Base-by-base conservation (phyloP, 1,140 invertebrate species). In the Aleiodes sp. region DNA sequence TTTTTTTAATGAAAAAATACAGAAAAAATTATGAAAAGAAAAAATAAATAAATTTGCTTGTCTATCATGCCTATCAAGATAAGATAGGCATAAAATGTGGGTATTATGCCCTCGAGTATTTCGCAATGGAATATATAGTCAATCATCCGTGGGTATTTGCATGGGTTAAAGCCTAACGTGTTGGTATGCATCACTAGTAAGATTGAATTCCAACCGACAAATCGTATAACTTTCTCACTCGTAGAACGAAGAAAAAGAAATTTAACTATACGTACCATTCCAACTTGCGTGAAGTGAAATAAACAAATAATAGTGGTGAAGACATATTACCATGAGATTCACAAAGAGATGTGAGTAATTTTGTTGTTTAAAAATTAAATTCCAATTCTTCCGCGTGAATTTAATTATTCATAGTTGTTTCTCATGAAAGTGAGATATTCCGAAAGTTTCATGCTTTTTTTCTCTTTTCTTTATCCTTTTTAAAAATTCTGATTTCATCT, bases 41-140 rank as follows among this genome's bases (percentile, higher is more conserved):
- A 24, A 10, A 52, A 52, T 52, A 12, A 43, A 43, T 6, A 52
- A 24, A 52, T 52, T 16, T 9, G 16, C 46, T 52, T 52, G 21
- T 52, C 46, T 52, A 52, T 26, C 46, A 52, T 12, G 16, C 21
- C n/a, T n/a, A 52, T 52, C 46, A 52, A n/a, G 1, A 19, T 2
- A 8, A 46, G 46, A 52, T 52, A 24, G 21, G 46, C 19, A 52
- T 52, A 24, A 52, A 52, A 52, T 52, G 21, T 52, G 16, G 21
- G 1, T 29, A 59, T 59, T 26, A 59, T 59, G 26, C 56, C 56
- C 56, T 59, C 26, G 6, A 59, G 56, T 31, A 8, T 52, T 21
- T 52, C 46, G n/a, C n/a, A 31, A 59, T 31, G 28, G 24, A 59
- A 59, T 59, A 59, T 43, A 56, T 31, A 31, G 56, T 59, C 56